Conservation (phyloP, 1,140 invertebrate genomes). For the Drosophila kikkawai region DNA sequence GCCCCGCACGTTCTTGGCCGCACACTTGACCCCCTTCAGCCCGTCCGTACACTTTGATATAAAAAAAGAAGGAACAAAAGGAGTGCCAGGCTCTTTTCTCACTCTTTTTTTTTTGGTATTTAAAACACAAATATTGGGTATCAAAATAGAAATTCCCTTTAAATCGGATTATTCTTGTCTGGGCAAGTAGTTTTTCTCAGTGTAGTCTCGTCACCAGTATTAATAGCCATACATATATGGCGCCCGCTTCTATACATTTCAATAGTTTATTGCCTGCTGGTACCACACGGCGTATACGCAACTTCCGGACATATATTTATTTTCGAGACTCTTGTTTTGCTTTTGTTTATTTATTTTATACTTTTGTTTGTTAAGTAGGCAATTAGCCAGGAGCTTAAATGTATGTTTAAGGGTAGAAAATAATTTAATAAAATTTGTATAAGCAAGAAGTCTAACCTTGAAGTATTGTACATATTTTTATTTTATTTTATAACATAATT, state of each 20-base stretch:
- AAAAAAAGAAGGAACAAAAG: background rate
- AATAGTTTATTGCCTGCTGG: conserved; percentile 13
- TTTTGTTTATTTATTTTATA: conserved; percentile 30
- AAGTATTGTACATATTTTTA: too few relatives aligned
- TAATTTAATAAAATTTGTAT: background rate
- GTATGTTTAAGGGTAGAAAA: background rate
- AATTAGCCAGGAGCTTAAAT: conserved; percentile 38
- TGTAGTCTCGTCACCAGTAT: conserved; percentile 46
- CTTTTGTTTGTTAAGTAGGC: conserved; percentile 28
- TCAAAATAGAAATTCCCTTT: too few relatives aligned
- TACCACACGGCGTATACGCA: conserved; percentile 73
- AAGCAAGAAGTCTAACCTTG: too few relatives aligned
- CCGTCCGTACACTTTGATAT: background rate
- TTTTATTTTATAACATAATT: too few relatives aligned
- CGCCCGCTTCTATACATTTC: background rate
- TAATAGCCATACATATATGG: conserved; percentile 16
- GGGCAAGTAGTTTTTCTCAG: background rate
- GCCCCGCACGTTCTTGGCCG: conserved; percentile 61
- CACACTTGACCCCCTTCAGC: conserved; percentile 11
- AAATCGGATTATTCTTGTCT: too few relatives aligned
- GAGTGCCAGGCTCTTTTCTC: too few relatives aligned
- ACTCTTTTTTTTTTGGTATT: too few relatives aligned
- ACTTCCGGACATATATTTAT: conserved; percentile 59
- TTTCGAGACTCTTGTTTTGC: conserved; percentile 18
- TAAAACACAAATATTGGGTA: too few relatives aligned